Base-by-base conservation (phyloP, 2,888 invertebrate species). In the Amblyjoppa fuscipennis region DNA sequence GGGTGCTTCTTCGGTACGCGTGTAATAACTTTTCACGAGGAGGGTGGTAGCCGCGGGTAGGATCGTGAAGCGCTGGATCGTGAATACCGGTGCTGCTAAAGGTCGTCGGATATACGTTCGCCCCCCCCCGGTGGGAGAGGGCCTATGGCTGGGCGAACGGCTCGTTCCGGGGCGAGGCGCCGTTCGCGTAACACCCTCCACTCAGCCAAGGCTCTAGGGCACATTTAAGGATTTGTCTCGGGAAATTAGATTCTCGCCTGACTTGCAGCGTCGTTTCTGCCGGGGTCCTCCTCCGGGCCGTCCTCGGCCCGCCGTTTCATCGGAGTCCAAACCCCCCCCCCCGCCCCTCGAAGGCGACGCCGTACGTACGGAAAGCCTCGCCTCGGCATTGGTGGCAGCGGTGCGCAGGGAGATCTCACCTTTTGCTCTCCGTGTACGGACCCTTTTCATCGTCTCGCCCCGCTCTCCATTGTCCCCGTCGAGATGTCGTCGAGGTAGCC, bases 171-270 rank as follows among this genome's bases (percentile, higher is more conserved):
- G 70, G 83, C 84, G 82, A 83, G 86, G 76, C 86, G 81, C 56
- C 53, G 77, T 61, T 81, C 59, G 74, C 73, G 84, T 83, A 84
- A 87, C 81, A 79, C 73, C 73, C 77, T 75, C 84, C 83, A 73
- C 86, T 82, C 85, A 81, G 81, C 82, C 80, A 76, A 85, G 89
- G 89, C 91, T 92, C 91, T 89, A 83, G 91, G 92, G 93, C 91
- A 90, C 91, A 91, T 93, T 92, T 91, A 91, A 93, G 93, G 93
- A 92, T 93, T 93, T 93, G 91, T 93, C 92, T 91, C 93, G 92
- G 92, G 91, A 92, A 93, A 93, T 93, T 92, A 93, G 92, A 93
- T 93, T 92, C 91, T 92, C 91, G 91, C 90, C 89, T 90, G 91
- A 92, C 92, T 92, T 92, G 91, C 91, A 91, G 89, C 82, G 83